Conservation (phyloP, 1,140 invertebrate genomes). For the Drosophila melanica region DNA sequence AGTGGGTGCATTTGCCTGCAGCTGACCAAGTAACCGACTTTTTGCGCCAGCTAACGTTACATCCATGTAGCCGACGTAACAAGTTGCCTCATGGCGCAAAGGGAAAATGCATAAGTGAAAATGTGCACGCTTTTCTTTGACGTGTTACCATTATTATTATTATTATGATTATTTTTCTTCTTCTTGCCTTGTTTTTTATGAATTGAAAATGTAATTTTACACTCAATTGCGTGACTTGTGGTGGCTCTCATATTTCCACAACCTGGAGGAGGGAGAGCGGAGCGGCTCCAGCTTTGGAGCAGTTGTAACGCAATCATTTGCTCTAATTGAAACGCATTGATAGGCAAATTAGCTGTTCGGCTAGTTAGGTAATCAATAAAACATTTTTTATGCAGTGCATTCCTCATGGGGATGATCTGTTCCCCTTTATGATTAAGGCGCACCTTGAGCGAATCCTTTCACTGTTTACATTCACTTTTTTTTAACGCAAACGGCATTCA, state of each 20-base stretch:
- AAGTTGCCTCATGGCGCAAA: constrained; percentile 65
- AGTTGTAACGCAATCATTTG: constrained; percentile 49
- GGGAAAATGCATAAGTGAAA: constrained; percentile 59
- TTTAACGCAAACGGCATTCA: constrained; percentile 28
- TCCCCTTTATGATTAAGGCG: constrained; percentile 20
- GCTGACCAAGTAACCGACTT: constrained; percentile 78
- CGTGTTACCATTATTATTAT: constrained; percentile 31
- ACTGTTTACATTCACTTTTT: constrained; percentile 42
- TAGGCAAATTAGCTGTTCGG: constrained; percentile 58
- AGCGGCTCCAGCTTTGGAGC: not conserved
- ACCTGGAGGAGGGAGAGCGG: no score
- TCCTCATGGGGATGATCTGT: not conserved
- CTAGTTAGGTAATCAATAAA: constrained; percentile 1
- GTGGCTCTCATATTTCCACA: constrained; percentile 65
- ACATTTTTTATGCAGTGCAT: not conserved
- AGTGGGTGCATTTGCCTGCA: constrained; percentile 37
- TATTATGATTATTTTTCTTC: not conserved
- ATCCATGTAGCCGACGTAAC: constrained; percentile 41
- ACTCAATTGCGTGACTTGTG: constrained; percentile 76
- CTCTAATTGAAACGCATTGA: constrained; percentile 65
- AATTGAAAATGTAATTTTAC: constrained; percentile 77
- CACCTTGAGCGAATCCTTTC: constrained; percentile 46
- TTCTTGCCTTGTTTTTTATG: constrained; percentile 49
- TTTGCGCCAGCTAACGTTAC: constrained; percentile 67
- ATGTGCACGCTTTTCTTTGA: constrained; percentile 72